These are phyloP conservation scores for Aphrophora alni DNA, from an alignment of 2,888 invertebrate genomes.

Conservation along the genomic window DNA sequence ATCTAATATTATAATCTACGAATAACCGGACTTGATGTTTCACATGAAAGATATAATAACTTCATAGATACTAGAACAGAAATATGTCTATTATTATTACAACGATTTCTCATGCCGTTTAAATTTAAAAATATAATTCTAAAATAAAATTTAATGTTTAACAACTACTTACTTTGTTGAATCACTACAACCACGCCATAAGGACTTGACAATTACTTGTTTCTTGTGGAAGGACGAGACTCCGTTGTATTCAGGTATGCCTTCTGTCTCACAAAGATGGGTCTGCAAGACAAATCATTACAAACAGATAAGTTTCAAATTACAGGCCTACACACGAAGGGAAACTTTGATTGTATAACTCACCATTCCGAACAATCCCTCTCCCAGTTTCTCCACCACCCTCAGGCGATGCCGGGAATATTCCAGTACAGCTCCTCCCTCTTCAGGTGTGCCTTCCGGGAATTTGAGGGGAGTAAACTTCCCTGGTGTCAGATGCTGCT, in stretches of 20 bases:
- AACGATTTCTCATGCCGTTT: too few species aligned
- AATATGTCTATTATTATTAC: too few species aligned
- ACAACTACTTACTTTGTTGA: conserved; percentile 66
- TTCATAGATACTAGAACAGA: too few species aligned
- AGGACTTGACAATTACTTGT: conserved; percentile 76
- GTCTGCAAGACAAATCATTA: conserved; percentile 60
- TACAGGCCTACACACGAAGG: background rate
- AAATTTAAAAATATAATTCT: background rate
- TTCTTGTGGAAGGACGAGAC: conserved; percentile 70
- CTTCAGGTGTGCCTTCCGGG: conserved; percentile 72
- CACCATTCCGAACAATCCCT: conserved; percentile 88
- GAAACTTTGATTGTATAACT: background rate
- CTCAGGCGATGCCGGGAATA: conserved; percentile 84
- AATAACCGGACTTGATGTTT: too few species aligned
- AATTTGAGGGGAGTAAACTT: conserved; percentile 76
- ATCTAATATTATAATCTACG: too few species aligned
- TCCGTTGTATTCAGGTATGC: conserved; percentile 71
- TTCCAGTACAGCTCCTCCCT: conserved; percentile 70
- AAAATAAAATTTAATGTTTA: background rate
- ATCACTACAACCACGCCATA: conserved; percentile 75
- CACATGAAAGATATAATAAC: too few species aligned
- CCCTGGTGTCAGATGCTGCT: conserved; percentile 71
- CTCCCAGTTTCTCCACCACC: conserved; percentile 84
- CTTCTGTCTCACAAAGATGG: conserved; percentile 79
- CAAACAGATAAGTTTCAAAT: background rate